A percentile compares a stretch with the other conserved stretches of the same genome.
phyloP scores from a whole-genome alignment of 2,113 vertebrate genomes.

The Brachionichthys hirsutus region DNA sequence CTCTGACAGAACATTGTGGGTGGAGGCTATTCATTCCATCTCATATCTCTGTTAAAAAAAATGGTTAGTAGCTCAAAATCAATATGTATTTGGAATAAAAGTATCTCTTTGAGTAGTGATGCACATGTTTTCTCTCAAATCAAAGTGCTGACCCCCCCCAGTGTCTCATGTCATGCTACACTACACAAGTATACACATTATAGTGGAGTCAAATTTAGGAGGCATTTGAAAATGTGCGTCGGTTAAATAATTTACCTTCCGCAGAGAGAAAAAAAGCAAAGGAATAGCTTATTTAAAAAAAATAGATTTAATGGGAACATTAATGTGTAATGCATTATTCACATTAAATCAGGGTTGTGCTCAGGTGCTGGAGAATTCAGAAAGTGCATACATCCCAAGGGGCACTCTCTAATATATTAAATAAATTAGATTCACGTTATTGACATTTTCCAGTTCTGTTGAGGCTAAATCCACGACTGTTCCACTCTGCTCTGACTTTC shows the following conservation, averaged over 20 bases:
- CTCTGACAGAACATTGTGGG: slow-evolving; percentile 2
- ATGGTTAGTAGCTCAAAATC: too few relatives aligned
- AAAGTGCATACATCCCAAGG: neutral
- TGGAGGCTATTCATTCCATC: too few relatives aligned
- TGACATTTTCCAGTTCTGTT: neutral
- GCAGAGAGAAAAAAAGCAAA: slow-evolving; percentile 2
- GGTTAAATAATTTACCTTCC: neutral
- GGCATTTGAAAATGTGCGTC: too few relatives aligned
- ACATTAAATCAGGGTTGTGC: slow-evolving; percentile 34
- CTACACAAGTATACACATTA: too few relatives aligned
- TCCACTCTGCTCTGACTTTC: slow-evolving; percentile 16
- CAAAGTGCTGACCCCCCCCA: too few relatives aligned
- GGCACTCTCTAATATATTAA: neutral
- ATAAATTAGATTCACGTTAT: slow-evolving; percentile 8
- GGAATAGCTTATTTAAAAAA: neutral
- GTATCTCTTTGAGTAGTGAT: neutral
- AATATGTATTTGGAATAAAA: too few relatives aligned
- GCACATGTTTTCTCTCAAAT: neutral
- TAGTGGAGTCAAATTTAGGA: neutral
- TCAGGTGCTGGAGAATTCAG: neutral
- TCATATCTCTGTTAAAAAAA: too few relatives aligned
- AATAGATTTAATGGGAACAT: slow-evolving; percentile 21
- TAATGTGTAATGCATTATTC: slow-evolving; percentile 3
- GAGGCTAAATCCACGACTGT: neutral
- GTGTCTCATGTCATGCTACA: neutral